These are phyloP conservation scores for Myiopsitta monachus DNA, from an alignment of 2,113 vertebrate species.

Conservation along the genomic window DNA sequence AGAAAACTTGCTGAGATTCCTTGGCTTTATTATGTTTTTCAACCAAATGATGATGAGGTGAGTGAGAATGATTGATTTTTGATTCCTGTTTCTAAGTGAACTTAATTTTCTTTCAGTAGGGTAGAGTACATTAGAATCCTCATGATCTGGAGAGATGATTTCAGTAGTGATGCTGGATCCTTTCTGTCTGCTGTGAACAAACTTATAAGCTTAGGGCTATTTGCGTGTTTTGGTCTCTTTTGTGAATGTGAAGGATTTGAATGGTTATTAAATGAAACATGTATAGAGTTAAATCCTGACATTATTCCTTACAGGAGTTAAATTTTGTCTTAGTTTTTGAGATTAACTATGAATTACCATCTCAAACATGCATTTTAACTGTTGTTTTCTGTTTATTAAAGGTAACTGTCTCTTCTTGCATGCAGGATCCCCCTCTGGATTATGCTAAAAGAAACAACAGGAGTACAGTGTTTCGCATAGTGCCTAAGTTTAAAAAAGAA, in stretches of 20 bases:
- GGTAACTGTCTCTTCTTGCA: slow-evolving; percentile 32
- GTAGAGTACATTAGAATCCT: background rate
- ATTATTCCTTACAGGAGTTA: background rate
- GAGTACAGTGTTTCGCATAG: slow-evolving; percentile 94
- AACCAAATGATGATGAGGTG: slow-evolving; percentile 94
- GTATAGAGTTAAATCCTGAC: background rate
- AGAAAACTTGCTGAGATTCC: slow-evolving; percentile 90
- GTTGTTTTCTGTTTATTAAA: background rate
- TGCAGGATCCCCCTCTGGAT: slow-evolving; percentile 91
- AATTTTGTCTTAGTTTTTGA: background rate
- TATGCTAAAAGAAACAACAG: slow-evolving; percentile 95
- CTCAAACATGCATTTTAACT: background rate
- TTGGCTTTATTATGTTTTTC: slow-evolving; percentile 94
- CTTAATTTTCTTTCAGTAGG: background rate
- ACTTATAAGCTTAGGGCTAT: background rate
- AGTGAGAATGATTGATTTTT: slow-evolving; percentile 21
- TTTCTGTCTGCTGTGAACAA: background rate
- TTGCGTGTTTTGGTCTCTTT: background rate
- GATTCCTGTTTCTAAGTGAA: background rate
- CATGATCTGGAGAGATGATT: background rate
- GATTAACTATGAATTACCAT: background rate
- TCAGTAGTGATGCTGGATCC: background rate
- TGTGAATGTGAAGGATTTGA: background rate
- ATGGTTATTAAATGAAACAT: background rate
- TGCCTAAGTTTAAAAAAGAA: slow-evolving; percentile 99